Evolutionary conservation across 2,113 vertebrate species (phyloP), one percentile per base, ranked within the genome.

Genomic region (Pseudopodoces humilis): DNA sequence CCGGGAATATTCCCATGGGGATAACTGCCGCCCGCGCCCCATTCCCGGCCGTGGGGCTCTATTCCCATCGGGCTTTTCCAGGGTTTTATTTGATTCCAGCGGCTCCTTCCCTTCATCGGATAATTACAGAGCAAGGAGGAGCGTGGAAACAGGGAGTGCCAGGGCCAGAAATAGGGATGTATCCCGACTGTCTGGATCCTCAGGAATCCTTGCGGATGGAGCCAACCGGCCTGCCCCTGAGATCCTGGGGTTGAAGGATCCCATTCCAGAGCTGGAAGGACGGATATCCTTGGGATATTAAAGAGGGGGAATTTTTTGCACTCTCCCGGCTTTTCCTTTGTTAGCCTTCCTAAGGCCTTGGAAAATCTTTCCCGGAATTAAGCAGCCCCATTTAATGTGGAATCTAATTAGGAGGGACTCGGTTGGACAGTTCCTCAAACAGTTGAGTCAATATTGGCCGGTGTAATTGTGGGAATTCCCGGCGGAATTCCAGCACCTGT

Each of bases 351-450:
- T 95, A 92, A 97, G 93, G 70, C 83, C 76, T 95, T 69, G 74
- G 87, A 88, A 96, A 96, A 97, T 91, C 75, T 76, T 96, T 84
- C 79, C 39, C 0, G 10, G 72, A 97, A 94, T 97, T 95, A 97
- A 94, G 90, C 78, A 77, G 56, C 50, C 58, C 84, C 83, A 74
- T 95, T 96, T 86, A 82, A 63, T 30, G 62, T 78, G 52, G 58
- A 95, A 95, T 95, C 91, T 94, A 96, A 96, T 97, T 96, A 96
- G 92, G 86, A 94, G 86, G 90, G 74, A 71, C 94, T 96, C 37
- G 88, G 83, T 83, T 79, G 68, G 59, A 25, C 88, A 94, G 81
- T 96, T 97, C 96, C 89, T 97, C 95, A 83, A 92, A 91, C 47
- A 95, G 92, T 91, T 92, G 74, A 95, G 93, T 90, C 96, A 97